Conservation (phyloP, 2,888 invertebrate species). For the Ophion slaviceki region DNA sequence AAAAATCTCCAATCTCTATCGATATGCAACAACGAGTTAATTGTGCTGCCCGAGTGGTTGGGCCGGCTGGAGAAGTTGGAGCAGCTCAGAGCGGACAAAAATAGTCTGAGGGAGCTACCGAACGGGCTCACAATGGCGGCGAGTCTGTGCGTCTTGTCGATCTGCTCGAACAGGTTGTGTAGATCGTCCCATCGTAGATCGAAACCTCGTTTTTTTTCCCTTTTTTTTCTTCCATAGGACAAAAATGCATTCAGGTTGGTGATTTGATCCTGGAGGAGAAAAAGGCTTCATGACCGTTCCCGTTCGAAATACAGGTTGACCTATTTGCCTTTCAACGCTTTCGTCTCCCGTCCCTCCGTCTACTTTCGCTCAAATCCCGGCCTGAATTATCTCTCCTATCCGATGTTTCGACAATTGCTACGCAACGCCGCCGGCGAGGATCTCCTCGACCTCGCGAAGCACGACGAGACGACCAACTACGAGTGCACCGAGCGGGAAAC, state of each 20-base stretch:
- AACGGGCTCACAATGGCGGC: slow-evolving; percentile 77
- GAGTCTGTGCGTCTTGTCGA: slow-evolving; percentile 74
- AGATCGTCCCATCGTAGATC: slow-evolving; percentile 15
- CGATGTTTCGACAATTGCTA: slow-evolving; percentile 74
- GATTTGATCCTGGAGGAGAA: not conserved
- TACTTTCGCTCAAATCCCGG: slow-evolving; percentile 75
- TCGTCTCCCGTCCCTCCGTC: slow-evolving; percentile 76
- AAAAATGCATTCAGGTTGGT: slow-evolving; percentile 31
- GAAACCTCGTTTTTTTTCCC: slow-evolving; percentile 39
- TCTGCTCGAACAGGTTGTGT: slow-evolving; percentile 79
- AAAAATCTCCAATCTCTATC: slow-evolving; percentile 75
- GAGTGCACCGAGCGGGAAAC: not conserved
- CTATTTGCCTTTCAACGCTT: slow-evolving; percentile 79
- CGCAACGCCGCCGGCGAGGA: slow-evolving; percentile 21
- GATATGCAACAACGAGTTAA: slow-evolving; percentile 75
- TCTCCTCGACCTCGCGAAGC: slow-evolving; percentile 35
- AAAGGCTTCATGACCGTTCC: slow-evolving; percentile 28
- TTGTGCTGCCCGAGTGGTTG: slow-evolving; percentile 78
- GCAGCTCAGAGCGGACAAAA: slow-evolving; percentile 77
- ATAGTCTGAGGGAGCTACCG: slow-evolving; percentile 77
- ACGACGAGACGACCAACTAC: not conserved
- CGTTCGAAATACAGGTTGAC: slow-evolving; percentile 71
- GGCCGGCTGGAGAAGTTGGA: slow-evolving; percentile 76
- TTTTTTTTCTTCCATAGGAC: slow-evolving; percentile 36
- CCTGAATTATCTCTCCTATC: slow-evolving; percentile 79